These are phyloP conservation scores for Tragopan temminckii DNA, from an alignment of 2,797 vertebrate species.

Conservation along the genomic window DNA sequence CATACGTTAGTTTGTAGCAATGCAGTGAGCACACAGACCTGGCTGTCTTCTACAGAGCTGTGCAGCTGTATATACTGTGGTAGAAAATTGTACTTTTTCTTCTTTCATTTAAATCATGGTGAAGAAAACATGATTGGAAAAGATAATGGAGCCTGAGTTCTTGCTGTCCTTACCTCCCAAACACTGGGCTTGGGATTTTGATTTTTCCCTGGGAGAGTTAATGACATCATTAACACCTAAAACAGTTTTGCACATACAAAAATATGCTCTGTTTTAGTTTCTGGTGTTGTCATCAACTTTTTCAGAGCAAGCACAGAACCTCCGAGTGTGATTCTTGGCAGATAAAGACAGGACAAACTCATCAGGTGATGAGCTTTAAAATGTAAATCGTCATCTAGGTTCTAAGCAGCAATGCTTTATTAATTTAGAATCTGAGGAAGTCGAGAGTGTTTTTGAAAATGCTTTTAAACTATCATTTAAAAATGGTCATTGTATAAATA, in stretches of 20 bases:
- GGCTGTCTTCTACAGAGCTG: not conserved
- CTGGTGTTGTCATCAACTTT: conserved; percentile 54
- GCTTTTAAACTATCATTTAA: not conserved
- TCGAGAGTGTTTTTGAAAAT: not conserved
- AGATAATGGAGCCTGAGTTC: conserved; percentile 1
- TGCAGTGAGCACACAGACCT: not conserved
- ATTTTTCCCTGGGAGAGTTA: conserved; percentile 33
- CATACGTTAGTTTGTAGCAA: not conserved
- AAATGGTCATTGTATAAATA: not conserved
- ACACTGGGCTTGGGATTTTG: not conserved
- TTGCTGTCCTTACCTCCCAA: conserved; percentile 39
- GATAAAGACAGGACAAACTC: conserved; percentile 32
- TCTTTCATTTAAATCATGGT: not conserved
- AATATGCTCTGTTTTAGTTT: conserved; percentile 30
- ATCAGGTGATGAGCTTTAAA: conserved; percentile 42
- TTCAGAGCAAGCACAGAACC: conserved; percentile 53
- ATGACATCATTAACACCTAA: conserved; percentile 63
- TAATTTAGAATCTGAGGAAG: conserved; percentile 19
- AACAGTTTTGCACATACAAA: conserved; percentile 2
- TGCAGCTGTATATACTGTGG: rapidly evolving
- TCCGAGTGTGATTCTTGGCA: conserved; percentile 56
- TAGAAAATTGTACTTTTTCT: not conserved
- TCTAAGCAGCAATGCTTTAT: not conserved
- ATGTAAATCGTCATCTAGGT: not conserved
- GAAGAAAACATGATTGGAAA: not conserved